These are phyloP conservation scores for Nycticebus coucang DNA, from an alignment of 2,113 vertebrate species.

Conservation along the genomic window DNA sequence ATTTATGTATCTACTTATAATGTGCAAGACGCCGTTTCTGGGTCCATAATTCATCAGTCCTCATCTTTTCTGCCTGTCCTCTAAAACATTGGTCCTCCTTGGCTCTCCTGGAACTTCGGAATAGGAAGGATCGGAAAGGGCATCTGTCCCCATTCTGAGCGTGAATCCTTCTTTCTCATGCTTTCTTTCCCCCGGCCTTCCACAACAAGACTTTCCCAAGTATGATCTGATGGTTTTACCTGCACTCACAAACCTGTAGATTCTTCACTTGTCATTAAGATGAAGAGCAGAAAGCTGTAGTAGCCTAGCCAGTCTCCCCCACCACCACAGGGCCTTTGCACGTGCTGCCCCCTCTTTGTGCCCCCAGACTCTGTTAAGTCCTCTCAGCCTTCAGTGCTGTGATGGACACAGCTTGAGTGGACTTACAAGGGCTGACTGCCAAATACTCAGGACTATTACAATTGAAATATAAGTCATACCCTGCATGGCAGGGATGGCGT, in stretches of 20 bases:
- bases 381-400: accelerated
- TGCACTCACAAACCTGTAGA: neutral
- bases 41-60: neutral
- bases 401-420: neutral
- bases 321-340: neutral
- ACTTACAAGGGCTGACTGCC: neutral
- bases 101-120: neutral
- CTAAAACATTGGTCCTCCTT: neutral
- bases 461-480: neutral
- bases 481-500: accelerated
- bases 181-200: neutral
- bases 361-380: neutral
- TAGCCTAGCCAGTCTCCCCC: neutral
- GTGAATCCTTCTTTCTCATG: neutral
- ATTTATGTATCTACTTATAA: slow-evolving; percentile 5
- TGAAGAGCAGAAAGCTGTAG: neutral
- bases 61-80: neutral
- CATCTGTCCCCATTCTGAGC: neutral
- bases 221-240: neutral
- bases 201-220: neutral
- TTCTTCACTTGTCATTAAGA: neutral
- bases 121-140: neutral
- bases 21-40: neutral
- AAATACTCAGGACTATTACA: neutral
- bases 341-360: neutral